Base-by-base conservation (phyloP, 1,140 invertebrate species). In the Drosophila bocqueti region DNA sequence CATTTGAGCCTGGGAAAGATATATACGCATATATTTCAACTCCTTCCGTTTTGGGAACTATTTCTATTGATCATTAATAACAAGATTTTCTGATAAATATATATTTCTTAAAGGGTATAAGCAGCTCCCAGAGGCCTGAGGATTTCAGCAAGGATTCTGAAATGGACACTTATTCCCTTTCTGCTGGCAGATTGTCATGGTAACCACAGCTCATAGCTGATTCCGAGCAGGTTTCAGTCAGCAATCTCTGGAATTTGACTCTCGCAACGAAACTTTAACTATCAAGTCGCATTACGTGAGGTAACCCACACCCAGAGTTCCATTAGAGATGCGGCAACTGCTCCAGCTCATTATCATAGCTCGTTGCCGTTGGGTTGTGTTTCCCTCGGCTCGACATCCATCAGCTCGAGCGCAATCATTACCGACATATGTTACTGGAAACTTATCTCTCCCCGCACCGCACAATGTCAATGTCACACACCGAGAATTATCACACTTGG, bases 341-440 rank as follows among this genome's bases (percentile, higher is more conserved):
- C 71, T 60, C 59, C 31, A 43, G 71, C 73, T 76, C 73, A 76
- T 77, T 77, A 77, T 76, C 73, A 76, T 65, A 71, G 67, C 79
- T 50, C 34, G 43, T 38, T 42, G 26, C 34, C 31, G 26, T 71
- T 43, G 80, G 54, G 72, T 61, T 52, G 80, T 54, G 57, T 62
- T 52, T 18, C 58, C 63, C 36, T 63, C 79, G 45, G 21, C 63
- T 21, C 58, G 49, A 63, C 81, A 79, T 83, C 78, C 81, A 82
- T 79, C 80, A 83, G 79, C 65, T 67, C 42, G 58, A 72, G 72
- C 40, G 60, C 50, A 81, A 81, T 71, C 77, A 83, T 87, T 89
- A 89, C 84, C 81, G 73, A 72, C 84, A 89, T 87, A 72, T 87
- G 83, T 89, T 87, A 75, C 84, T 69, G 52, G 74, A 81, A 85